These are phyloP conservation scores for Campaea margaritaria DNA, from an alignment of 2,888 invertebrate genomes.

Conservation along the genomic window DNA sequence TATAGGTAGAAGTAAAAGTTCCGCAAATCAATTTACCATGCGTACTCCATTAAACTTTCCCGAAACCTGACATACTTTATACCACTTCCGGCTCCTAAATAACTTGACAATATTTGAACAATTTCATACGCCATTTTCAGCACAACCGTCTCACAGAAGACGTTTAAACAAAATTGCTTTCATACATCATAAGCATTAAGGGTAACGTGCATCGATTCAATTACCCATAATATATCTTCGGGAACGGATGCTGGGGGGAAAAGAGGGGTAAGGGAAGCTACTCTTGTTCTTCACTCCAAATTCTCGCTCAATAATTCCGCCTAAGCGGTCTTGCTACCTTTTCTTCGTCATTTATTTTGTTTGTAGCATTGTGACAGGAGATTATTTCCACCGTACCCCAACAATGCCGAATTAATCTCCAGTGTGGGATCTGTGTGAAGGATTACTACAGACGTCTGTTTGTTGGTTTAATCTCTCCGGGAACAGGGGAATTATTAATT, in stretches of 20 bases:
- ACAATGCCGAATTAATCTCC: not conserved
- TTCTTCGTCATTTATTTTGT: slow-evolving; percentile 17
- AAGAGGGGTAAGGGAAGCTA: not conserved
- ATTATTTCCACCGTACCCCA: slow-evolving; percentile 15
- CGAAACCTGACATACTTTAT: slow-evolving; percentile 31
- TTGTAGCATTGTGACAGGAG: slow-evolving; percentile 19
- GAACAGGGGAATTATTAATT: not conserved
- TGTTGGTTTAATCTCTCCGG: not conserved
- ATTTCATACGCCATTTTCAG: slow-evolving; percentile 42
- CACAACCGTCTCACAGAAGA: slow-evolving; percentile 43
- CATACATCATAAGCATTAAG: slow-evolving; percentile 54
- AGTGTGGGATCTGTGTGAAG: not conserved
- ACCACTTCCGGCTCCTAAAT: slow-evolving; percentile 33
- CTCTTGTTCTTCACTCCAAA: slow-evolving; percentile 13
- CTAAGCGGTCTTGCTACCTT: slow-evolving; percentile 20
- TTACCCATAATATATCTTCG: slow-evolving; percentile 50
- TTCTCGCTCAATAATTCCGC: slow-evolving; percentile 17
- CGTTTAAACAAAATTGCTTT: slow-evolving; percentile 56
- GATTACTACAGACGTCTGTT: slow-evolving; percentile 3
- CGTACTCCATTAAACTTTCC: slow-evolving; percentile 15
- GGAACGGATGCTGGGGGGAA: slow-evolving; percentile 14
- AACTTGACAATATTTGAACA: slow-evolving; percentile 48
- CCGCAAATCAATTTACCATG: slow-evolving; percentile 9
- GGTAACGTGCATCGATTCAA: slow-evolving; percentile 51
- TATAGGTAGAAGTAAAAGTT: too few species aligned